Evolutionary conservation across 2,888 invertebrate genomes (phyloP), one percentile per base, ranked within the genome.

Genomic region (Cryptocephalus moraei): DNA sequence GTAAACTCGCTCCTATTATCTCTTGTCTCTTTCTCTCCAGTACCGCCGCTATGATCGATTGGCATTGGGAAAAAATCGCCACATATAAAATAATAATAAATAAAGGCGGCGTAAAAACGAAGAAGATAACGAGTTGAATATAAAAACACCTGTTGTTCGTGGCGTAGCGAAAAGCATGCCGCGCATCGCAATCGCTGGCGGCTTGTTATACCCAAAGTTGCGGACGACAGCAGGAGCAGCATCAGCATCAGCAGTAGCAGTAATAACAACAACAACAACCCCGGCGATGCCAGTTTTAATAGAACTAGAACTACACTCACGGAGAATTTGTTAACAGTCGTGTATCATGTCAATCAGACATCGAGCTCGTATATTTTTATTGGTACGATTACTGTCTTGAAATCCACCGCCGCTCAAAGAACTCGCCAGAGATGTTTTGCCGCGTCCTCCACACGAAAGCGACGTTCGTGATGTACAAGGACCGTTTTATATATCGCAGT

Each of bases 81-180:
- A 57, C 57, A 56, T 60, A 60, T 59, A 56, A 58, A 59, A 59
- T 61, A 61, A 60, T 61, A 59, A 62, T 62, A 62, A 62, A 62
- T 60, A 61, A 60, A 49, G 41, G 11, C 51, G 43, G 51, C 34
- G 52, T 52, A 61, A 62, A 62, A 62, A 22, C 22, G 22, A 22
- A 60, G 56, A 55, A 11, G 56, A 53, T 61, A 61, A 62, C 62
- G 60, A 62, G 60, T 53, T 51, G 55, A 52, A 54, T 54, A 57
- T 57, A 61, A 62, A 62, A 62, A 62, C 62, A 62, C 61, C 60
- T 62, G 62, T 62, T 60, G 61, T 61, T 58, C 57, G 59, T 58
- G 51, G 55, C 46, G 50, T 44, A 47, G 54, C 48, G 50, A 42
- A 50, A 54, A 54, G 58, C 62, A 61, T 59, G 62, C 59, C 60